Conservation (phyloP, 2,797 vertebrate genomes). For the Alosa sapidissima region DNA sequence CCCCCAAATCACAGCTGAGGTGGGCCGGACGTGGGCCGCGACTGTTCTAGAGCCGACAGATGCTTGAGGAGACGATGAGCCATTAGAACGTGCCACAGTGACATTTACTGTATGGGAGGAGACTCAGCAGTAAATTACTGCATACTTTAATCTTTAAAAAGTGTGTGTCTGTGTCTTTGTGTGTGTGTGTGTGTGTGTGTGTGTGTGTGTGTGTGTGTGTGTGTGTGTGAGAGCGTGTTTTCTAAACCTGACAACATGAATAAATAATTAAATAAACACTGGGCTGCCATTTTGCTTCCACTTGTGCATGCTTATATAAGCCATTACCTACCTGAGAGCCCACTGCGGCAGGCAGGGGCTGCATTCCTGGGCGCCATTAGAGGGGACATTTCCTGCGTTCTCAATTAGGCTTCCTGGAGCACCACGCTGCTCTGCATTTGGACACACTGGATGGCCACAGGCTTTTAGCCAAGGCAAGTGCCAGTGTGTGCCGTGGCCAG, state of each 20-base stretch:
- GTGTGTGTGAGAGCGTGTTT: neutral
- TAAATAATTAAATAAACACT: neutral
- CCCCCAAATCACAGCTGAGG: neutral
- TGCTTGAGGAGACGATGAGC: neutral
- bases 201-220: neutral
- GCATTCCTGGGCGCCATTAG: neutral
- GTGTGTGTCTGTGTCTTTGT: neutral
- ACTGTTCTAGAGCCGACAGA: neutral
- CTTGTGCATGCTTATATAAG: neutral
- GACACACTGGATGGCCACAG: neutral
- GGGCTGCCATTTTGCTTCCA: neutral
- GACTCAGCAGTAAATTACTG: neutral
- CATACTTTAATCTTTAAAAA: constrained; percentile 14
- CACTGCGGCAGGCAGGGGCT: neutral
- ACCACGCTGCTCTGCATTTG: neutral
- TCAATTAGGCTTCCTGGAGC: neutral
- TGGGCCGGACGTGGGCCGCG: neutral
- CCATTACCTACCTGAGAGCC: neutral
- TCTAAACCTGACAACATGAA: neutral
- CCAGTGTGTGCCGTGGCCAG: neutral
- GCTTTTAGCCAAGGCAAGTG: neutral
- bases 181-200: neutral
- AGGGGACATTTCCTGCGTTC: neutral
- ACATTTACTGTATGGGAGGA: constrained; percentile 25
- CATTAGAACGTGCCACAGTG: neutral